Conservation (phyloP, 1,140 invertebrate genomes). For the Steinernema feltiae region DNA sequence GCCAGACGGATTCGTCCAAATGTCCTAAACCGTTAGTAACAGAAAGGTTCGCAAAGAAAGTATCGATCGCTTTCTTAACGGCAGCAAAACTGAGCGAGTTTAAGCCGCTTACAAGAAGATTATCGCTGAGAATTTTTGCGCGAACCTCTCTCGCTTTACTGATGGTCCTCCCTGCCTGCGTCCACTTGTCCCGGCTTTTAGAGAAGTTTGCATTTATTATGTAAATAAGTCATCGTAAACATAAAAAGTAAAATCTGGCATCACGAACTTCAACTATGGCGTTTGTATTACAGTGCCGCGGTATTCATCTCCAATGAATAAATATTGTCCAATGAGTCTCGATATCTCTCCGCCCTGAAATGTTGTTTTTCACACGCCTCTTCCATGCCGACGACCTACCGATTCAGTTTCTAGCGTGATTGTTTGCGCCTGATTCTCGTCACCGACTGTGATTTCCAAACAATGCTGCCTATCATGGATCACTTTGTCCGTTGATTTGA, state of each 20-base stretch:
- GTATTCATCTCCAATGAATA: constrained; percentile 61
- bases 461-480: constrained; percentile 65
- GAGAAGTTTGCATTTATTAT: neutral
- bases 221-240: neutral
- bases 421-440: constrained; percentile 87
- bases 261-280: neutral
- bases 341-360: constrained; percentile 69
- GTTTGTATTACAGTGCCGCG: neutral
- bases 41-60: neutral
- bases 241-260: too few species aligned
- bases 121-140: neutral
- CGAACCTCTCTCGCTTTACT: too few species aligned
- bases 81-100: neutral
- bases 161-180: too few species aligned
- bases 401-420: constrained; percentile 92
- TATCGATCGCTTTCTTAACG: neutral
- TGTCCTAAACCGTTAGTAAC: neutral
- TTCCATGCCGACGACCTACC: constrained; percentile 61
- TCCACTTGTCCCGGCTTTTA: too few species aligned
- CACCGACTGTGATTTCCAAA: constrained; percentile 92
- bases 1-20: neutral
- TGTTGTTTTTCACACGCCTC: constrained; percentile 13
- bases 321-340: constrained; percentile 87
- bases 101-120: neutral
- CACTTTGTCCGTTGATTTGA: constrained; percentile 14